Evolutionary conservation across 2,113 vertebrate genomes (phyloP), one percentile per base, ranked within the genome.

Genomic region (Alectura lathami): DNA sequence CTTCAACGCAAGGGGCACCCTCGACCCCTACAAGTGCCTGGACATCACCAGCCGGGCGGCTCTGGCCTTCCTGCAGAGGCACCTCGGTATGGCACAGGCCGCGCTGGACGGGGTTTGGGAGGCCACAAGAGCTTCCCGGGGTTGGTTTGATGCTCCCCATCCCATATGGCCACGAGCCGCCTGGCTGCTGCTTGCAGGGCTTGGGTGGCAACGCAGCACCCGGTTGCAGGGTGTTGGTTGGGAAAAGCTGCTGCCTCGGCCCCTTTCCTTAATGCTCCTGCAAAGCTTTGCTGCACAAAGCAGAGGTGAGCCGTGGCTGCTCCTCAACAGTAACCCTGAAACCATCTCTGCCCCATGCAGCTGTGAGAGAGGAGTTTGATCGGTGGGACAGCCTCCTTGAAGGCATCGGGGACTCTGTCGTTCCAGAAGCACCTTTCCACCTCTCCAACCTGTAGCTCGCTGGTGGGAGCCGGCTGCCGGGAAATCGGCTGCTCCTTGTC

Each of bases 21-120:
- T 98, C 6, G 92, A 98, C 48, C 98, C 98, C 34, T 89, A 88
- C 47, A 53, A 91, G 85, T 93, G 95, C 30, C 96, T 98, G 83
- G 68, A 97, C 72, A 94, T 96, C 63, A 95, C 96, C 83, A 96
- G 88, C 75, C 74, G 2, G 56, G 98, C 97, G 1, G 91, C 98
- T 47, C 81, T 98, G 87, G 97, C 97, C 73, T 98, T 98, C 96
- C 96, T 98, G 78, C 97, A 98, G 20, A 97, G 97, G 43, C 98
- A 98, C 47, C 97, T 98, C 2, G 30, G 98, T 98, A 97, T 11
- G 96, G 16, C 7, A 1, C 0, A 5, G 59, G 24, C 7, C 16
- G 40, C 11, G 1, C 6, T 42, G 42, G n/a, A 13, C 0, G 2
- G 66, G 82, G 66, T 10, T 3, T 29, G 2, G 77, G 63, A 23